Conservation (phyloP, 2,113 vertebrate genomes). For the Fregetta grallaria region DNA sequence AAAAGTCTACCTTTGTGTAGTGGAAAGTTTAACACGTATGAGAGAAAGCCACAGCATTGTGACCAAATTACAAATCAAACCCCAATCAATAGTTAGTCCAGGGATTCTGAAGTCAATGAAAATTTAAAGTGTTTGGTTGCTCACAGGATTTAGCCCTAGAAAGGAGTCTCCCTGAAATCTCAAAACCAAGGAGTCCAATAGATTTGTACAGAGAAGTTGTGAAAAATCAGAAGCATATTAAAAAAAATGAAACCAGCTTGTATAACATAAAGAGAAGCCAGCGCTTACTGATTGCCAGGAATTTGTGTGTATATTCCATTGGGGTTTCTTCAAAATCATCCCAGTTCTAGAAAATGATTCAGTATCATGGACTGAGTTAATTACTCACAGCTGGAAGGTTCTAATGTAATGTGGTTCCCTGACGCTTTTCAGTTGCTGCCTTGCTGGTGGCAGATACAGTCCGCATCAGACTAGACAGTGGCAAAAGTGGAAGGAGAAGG, state of each 20-base stretch:
- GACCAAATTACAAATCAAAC: background rate
- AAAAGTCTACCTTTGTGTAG: background rate
- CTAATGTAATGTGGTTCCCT: fast-evolving
- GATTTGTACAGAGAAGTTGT: background rate
- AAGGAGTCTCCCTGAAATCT: background rate
- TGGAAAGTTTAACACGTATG: background rate
- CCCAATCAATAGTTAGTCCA: background rate
- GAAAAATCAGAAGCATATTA: background rate
- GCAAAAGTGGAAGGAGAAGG: background rate
- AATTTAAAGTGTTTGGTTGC: background rate
- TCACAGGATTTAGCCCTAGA: background rate
- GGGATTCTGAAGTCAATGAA: background rate
- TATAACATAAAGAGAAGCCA: background rate
- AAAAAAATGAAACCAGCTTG: background rate
- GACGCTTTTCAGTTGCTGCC: background rate
- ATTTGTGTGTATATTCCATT: background rate
- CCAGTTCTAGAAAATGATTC: background rate
- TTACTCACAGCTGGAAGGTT: background rate
- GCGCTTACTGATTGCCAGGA: slow-evolving; percentile 6
- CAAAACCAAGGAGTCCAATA: background rate
- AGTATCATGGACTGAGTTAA: background rate
- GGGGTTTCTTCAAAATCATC: background rate
- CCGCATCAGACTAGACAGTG: background rate
- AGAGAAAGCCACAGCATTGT: background rate
- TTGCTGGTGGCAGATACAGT: background rate